Percentiles rank a stretch among this genome's conserved stretches.
These are phyloP conservation scores for Idris sp. DNA, from an alignment of 1,140 invertebrate species.

Conservation along the genomic window DNA sequence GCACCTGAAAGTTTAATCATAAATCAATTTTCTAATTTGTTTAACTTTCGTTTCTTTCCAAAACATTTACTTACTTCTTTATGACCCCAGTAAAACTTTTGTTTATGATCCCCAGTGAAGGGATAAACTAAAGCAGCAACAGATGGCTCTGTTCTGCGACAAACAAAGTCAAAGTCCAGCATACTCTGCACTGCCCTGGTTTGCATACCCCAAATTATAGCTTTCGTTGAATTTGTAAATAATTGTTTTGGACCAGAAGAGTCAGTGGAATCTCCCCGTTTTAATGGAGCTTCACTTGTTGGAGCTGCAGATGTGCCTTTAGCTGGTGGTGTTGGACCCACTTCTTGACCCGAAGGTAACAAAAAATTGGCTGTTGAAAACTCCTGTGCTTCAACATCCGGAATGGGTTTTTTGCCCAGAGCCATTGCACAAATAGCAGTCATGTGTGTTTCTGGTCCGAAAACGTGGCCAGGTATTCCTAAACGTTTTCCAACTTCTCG, in stretches of 20 bases:
- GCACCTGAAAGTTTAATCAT: slow-evolving; percentile 59
- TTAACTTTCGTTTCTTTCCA: no score
- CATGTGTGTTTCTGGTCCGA: slow-evolving; percentile 99
- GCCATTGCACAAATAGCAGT: slow-evolving; percentile 99
- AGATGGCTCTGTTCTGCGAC: slow-evolving; percentile 90
- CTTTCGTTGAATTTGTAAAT: slow-evolving; percentile 91
- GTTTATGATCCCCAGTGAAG: slow-evolving; percentile 98
- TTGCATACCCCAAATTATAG: slow-evolving; percentile 99
- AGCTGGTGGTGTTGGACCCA: slow-evolving; percentile 72
- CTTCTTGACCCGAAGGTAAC: slow-evolving; percentile 87
- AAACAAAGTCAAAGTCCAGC: slow-evolving; percentile 99
- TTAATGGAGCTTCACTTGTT: slow-evolving; percentile 54
- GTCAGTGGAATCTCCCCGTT: slow-evolving; percentile 63
- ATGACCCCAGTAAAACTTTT: slow-evolving; percentile 99
- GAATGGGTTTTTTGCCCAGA: slow-evolving; percentile 93
- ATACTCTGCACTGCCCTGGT: slow-evolving; percentile 97
- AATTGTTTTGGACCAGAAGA: slow-evolving; percentile 74
- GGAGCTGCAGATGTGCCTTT: slow-evolving; percentile 67
- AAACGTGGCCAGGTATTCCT: slow-evolving; percentile 96
- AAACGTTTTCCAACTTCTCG: slow-evolving; percentile 92
- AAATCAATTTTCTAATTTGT: no score
- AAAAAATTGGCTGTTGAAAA: slow-evolving; percentile 95
- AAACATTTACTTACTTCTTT: slow-evolving; percentile 86
- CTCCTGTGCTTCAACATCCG: slow-evolving; percentile 82
- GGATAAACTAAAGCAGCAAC: slow-evolving; percentile 99